Base-by-base conservation (phyloP, 2,113 vertebrate genomes). In the Entomyzon cyanotis region DNA sequence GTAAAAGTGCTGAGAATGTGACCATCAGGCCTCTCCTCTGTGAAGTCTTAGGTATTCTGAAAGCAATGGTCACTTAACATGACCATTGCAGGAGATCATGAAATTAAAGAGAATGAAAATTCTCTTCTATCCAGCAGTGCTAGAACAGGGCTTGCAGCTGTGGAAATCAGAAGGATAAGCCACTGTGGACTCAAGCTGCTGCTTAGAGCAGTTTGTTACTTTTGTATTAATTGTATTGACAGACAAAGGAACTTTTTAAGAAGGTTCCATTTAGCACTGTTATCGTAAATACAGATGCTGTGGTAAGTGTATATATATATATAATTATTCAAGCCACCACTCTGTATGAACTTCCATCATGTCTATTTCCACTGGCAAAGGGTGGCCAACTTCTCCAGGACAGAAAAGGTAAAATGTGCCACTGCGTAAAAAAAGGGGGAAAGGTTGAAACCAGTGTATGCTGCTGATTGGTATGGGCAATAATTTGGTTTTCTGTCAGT, bases 401-500 rank as follows among this genome's bases (percentile, higher is more conserved):
- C 15, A 70, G 47, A 91, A 59, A 52, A 21, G 7, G 15, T 11
- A 18, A 35, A 70, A 15, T 4, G 33, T 24, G 35, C 4, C 33
- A 22, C 42, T 35, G 13, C 20, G n/a, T 74, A 53, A 76, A 58
- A 58, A 84, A 84, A 78, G 12, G 12, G 35, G 85, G 17, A 59
- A 80, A 9, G 20, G 13, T 86, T 58, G 41, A 79, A 93, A 63
- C 2, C 25, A n/a, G 49, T 41, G 69, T 78, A 46, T 89, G 90
- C 79, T 93, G 55, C 92, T 97, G 96, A 97, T 97, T 98, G 90
- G 70, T 93, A 52, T 41, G 67, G 91, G 59, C 44, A 67, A 37
- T 89, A 95, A 97, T 94, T 95, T 97, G 87, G 87, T 96, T 75
- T 89, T 89, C 74, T 95, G 91, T 95, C 94, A 95, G 86, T 88